phyloP scores from a whole-genome alignment of 2,797 vertebrate genomes.

The Sebastes itinus region DNA sequence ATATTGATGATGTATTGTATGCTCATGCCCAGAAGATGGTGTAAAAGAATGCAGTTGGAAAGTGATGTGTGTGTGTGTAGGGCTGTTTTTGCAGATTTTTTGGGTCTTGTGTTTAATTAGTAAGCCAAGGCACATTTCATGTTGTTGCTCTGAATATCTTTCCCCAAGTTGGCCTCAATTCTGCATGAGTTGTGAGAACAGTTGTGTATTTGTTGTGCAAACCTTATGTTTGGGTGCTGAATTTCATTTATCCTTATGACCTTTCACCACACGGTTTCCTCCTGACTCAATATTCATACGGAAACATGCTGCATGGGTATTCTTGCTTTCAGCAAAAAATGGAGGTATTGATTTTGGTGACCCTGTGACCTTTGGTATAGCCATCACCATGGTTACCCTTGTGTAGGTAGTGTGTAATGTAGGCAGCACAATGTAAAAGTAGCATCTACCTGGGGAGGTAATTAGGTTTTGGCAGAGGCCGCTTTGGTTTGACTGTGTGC shows the following conservation, averaged over 20 bases:
- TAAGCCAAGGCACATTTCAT: neutral
- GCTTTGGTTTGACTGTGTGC: neutral
- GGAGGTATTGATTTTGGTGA: neutral
- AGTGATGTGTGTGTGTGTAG: neutral
- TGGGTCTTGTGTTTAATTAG: neutral
- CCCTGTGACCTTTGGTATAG: neutral
- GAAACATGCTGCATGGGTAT: neutral
- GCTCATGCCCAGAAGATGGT: neutral
- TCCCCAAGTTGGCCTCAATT: neutral
- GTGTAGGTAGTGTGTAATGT: neutral
- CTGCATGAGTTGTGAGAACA: neutral
- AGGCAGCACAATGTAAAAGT: neutral
- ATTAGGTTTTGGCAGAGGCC: slow-evolving; percentile 5
- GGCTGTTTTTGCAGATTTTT: neutral
- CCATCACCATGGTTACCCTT: neutral
- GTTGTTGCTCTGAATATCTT: neutral
- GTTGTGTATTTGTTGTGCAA: neutral
- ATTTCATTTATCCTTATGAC: neutral
- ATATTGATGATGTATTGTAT: neutral
- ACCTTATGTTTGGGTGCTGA: neutral
- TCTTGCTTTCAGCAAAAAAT: neutral
- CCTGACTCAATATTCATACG: neutral
- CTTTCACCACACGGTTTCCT: neutral
- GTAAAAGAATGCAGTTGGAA: neutral
- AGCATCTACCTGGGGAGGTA: slow-evolving; percentile 16